phyloP scores from a whole-genome alignment of 2,888 invertebrate species.

The Allolobophora icterica region DNA sequence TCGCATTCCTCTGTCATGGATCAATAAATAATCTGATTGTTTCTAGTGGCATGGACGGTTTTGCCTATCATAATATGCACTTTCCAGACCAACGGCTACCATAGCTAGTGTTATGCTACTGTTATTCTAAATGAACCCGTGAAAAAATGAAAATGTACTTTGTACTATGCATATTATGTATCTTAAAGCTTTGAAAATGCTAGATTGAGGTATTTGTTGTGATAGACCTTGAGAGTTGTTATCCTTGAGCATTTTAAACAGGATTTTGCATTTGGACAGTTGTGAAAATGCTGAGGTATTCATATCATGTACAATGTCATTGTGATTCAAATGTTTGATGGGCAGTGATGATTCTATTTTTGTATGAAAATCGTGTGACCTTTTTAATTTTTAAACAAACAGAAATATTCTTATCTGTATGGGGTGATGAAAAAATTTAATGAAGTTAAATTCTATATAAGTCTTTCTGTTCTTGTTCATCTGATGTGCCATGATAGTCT shows the following conservation, averaged over 20 bases:
- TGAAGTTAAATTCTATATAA: not conserved
- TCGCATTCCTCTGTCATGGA: too few relatives aligned
- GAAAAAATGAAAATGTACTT: too few relatives aligned
- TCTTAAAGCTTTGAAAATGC: not conserved
- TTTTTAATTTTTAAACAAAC: not conserved
- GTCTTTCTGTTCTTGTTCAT: not conserved
- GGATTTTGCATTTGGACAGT: not conserved
- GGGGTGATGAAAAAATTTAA: not conserved
- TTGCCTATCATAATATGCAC: too few relatives aligned
- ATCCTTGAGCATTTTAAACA: not conserved
- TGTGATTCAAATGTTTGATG: not conserved
- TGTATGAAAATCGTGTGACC: not conserved
- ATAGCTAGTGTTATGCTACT: too few relatives aligned
- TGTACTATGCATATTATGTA: not conserved
- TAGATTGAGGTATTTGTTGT: not conserved
- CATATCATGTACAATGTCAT: slow-evolving; percentile 2
- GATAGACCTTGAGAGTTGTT: not conserved
- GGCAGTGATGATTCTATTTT: not conserved
- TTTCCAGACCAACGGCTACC: too few relatives aligned
- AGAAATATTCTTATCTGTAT: not conserved
- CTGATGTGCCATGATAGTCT: not conserved
- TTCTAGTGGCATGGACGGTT: too few relatives aligned
- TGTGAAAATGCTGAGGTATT: not conserved
- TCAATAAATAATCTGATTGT: too few relatives aligned
- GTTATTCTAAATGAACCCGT: too few relatives aligned